phyloP scores from a whole-genome alignment of 1,140 invertebrate genomes.

The Helicoverpa zea region DNA sequence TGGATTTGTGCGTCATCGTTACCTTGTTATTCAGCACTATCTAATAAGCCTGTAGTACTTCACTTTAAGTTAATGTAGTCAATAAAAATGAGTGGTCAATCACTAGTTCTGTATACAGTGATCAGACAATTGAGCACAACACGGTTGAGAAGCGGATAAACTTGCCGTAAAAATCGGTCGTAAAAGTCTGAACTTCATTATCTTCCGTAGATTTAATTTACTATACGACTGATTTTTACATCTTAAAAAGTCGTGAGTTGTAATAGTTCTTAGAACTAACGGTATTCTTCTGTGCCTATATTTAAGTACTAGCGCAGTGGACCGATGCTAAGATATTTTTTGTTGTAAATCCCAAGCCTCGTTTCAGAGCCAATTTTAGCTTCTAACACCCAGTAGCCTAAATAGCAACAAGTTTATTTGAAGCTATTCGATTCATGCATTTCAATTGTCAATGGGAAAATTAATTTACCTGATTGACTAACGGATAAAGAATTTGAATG shows the following conservation, averaged over 20 bases:
- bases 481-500: too few relatives aligned
- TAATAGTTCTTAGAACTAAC: conserved; percentile 65
- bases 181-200: background rate
- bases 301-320: conserved; percentile 68
- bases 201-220: background rate
- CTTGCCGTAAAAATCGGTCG: background rate
- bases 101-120: too few relatives aligned
- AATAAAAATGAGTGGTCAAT: too few relatives aligned
- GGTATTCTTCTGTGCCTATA: conserved; percentile 70
- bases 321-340: conserved; percentile 42
- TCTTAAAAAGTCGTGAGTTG: conserved; percentile 48
- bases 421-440: background rate
- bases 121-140: too few relatives aligned
- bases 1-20: background rate
- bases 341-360: conserved; percentile 23
- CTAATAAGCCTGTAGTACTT: too few relatives aligned
- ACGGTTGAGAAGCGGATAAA: too few relatives aligned
- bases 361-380: conserved; percentile 50
- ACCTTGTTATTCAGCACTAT: background rate
- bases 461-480: background rate
- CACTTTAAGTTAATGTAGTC: too few relatives aligned
- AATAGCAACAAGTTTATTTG: conserved; percentile 23
- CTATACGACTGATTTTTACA: background rate
- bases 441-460: background rate
- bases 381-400: conserved; percentile 39